Conservation (phyloP, 2,888 invertebrate genomes). For the Ophion slaviceki region DNA sequence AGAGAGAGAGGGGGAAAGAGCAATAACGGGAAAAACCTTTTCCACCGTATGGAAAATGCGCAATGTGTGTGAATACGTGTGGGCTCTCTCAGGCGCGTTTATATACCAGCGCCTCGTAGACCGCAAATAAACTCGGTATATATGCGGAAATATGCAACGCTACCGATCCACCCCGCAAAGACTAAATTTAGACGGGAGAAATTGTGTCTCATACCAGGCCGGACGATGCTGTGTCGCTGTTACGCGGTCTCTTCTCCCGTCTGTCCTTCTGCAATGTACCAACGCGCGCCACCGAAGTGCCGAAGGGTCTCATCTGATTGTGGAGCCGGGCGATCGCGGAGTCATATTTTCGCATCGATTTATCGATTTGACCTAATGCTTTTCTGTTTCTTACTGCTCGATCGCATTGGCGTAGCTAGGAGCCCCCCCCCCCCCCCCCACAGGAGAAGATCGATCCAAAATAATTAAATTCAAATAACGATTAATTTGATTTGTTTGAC, state of each 20-base stretch:
- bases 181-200: slow-evolving; percentile 79
- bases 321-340: background rate
- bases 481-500: too few relatives aligned
- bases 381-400: too few relatives aligned
- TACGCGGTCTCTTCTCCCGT: slow-evolving; percentile 56
- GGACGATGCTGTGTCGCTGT: slow-evolving; percentile 71
- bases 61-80: background rate
- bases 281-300: slow-evolving; percentile 22
- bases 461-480: too few relatives aligned
- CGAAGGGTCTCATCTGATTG: slow-evolving; percentile 18
- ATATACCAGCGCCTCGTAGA: slow-evolving; percentile 70
- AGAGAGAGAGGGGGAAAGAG: slow-evolving; percentile 32
- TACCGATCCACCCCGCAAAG: slow-evolving; percentile 75
- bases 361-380: background rate
- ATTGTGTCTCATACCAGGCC: slow-evolving; percentile 80
- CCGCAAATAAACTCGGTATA: slow-evolving; percentile 80
- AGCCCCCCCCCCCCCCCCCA: too few relatives aligned
- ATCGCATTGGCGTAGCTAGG: too few relatives aligned
- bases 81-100: slow-evolving; percentile 37
- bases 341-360: background rate
- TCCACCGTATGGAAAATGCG: slow-evolving; percentile 9
- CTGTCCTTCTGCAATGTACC: slow-evolving; percentile 49
- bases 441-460: too few relatives aligned
- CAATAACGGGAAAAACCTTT: slow-evolving; percentile 27
- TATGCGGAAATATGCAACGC: slow-evolving; percentile 81